These are phyloP conservation scores for Epinotia ramella DNA, from an alignment of 2,888 invertebrate genomes.

Conservation along the genomic window DNA sequence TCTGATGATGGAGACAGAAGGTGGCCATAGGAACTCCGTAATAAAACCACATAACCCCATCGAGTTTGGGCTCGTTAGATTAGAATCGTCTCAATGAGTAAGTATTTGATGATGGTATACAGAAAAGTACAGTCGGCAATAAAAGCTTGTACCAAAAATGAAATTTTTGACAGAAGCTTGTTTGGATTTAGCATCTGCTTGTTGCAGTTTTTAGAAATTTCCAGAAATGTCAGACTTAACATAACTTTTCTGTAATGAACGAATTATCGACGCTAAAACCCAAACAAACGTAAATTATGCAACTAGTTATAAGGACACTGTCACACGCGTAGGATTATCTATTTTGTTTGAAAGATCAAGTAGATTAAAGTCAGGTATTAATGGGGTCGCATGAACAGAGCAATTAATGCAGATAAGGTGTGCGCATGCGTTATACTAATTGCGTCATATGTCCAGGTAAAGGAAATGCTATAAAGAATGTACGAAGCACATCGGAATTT, in stretches of 20 bases:
- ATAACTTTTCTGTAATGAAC: neutral
- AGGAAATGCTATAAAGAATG: slow-evolving; percentile 19
- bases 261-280: neutral
- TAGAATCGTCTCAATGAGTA: no score
- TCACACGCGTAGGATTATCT: slow-evolving; percentile 20
- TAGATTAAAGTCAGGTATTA: slow-evolving; percentile 50
- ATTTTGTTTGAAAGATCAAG: slow-evolving; percentile 46
- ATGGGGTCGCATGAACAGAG: slow-evolving; percentile 52
- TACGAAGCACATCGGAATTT: neutral
- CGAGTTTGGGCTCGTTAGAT: no score
- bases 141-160: no score
- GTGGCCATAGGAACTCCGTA: no score
- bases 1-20: no score
- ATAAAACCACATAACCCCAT: no score
- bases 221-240: neutral
- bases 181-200: neutral
- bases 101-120: no score
- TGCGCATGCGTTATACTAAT: slow-evolving; percentile 49
- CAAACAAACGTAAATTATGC: neutral
- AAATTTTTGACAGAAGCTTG: no score
- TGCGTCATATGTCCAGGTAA: slow-evolving; percentile 47
- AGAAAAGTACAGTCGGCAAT: no score
- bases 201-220: neutral
- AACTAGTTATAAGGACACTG: neutral
- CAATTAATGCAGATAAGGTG: slow-evolving; percentile 59